phyloP scores from a whole-genome alignment of 2,797 vertebrate species.

The Thalassophryne amazonica region DNA sequence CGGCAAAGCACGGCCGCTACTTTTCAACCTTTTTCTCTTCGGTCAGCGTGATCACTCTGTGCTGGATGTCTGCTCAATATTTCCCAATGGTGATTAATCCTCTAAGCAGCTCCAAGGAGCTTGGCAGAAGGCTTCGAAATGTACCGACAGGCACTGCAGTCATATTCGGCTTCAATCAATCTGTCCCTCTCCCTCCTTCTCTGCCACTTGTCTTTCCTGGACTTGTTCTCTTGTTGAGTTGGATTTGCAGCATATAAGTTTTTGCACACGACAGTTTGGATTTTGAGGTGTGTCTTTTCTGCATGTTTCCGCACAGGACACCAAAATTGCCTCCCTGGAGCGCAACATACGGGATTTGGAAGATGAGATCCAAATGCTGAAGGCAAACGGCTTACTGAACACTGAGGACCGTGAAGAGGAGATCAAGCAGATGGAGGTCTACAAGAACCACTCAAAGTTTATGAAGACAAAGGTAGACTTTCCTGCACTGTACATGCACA shows the following conservation, averaged over 20 bases:
- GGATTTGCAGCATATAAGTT: slow-evolving; percentile 34
- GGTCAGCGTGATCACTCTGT: slow-evolving; percentile 41
- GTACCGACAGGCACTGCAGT: slow-evolving; percentile 67
- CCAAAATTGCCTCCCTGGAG: slow-evolving; percentile 96
- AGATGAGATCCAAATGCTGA: slow-evolving; percentile 98
- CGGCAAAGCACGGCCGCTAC: slow-evolving; percentile 44
- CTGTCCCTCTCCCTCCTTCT: not conserved
- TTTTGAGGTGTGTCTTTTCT: slow-evolving; percentile 63
- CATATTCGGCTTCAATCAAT: slow-evolving; percentile 31
- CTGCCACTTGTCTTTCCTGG: slow-evolving; percentile 15
- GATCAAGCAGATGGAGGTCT: slow-evolving; percentile 98
- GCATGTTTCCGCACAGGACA: slow-evolving; percentile 83
- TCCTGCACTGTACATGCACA: slow-evolving; percentile 6
- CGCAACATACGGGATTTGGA: slow-evolving; percentile 95
- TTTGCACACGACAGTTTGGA: slow-evolving; percentile 40
- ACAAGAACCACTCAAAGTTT: slow-evolving; percentile 98
- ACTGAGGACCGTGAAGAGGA: slow-evolving; percentile 95
- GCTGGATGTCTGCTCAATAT: slow-evolving; percentile 71
- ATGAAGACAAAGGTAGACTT: slow-evolving; percentile 94
- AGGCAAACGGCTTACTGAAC: slow-evolving; percentile 91
- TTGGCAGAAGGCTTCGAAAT: slow-evolving; percentile 59
- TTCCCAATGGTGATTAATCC: slow-evolving; percentile 78
- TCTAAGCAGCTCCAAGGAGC: slow-evolving; percentile 54
- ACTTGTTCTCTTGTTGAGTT: slow-evolving; percentile 20
- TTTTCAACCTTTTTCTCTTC: slow-evolving; percentile 48